Conservation (phyloP, 2,113 vertebrate genomes). For the Nibea coibor region DNA sequence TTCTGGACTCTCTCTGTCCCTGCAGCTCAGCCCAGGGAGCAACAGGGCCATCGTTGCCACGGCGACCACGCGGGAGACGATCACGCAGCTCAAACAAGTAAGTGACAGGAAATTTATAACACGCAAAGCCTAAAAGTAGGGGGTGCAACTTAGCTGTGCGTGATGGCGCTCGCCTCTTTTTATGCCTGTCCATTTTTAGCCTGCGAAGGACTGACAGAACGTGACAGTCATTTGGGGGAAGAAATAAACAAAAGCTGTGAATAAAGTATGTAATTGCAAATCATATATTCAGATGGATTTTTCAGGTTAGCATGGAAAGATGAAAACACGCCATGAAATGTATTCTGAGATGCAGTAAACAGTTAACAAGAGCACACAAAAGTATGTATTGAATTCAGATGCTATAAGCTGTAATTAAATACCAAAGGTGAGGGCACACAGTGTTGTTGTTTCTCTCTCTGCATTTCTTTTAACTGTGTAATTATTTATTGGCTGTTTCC, state of each 20-base stretch:
- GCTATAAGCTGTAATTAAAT: conserved; percentile 11
- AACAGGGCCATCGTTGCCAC: conserved; percentile 91
- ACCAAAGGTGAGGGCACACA: conserved; percentile 7
- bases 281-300: neutral
- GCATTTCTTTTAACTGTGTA: conserved; percentile 11
- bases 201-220: neutral
- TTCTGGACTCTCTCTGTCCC: conserved; percentile 90
- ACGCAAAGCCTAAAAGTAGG: conserved; percentile 33
- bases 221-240: neutral
- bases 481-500: conserved; percentile 13
- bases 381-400: neutral
- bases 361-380: neutral
- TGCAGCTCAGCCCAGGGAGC: conserved; percentile 92
- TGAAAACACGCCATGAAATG: neutral
- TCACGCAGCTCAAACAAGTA: conserved; percentile 92
- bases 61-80: conserved; percentile 87
- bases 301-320: neutral
- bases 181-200: conserved; percentile 17
- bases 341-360: neutral
- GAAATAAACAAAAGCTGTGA: neutral
- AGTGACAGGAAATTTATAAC: conserved; percentile 50
- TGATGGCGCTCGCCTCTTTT: conserved; percentile 21
- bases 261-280: neutral
- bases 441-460: conserved; percentile 2
- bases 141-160: conserved; percentile 1